These are phyloP conservation scores for Rhinopomastus cyanomelas DNA, from an alignment of 2,113 vertebrate genomes.

Conservation along the genomic window DNA sequence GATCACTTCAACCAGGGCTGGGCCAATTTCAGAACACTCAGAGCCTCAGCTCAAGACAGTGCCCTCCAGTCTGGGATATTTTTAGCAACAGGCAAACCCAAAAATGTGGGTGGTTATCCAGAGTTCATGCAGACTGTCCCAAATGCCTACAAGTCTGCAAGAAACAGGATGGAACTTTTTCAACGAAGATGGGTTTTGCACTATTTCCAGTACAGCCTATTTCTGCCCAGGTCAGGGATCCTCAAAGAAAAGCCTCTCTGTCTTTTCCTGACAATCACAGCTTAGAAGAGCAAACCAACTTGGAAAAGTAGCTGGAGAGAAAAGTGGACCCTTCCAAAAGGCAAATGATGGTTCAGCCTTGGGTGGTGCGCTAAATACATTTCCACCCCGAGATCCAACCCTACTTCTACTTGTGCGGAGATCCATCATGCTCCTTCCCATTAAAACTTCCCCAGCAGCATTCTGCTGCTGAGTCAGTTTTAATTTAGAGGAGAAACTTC, in stretches of 20 bases:
- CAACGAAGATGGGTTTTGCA: conserved; percentile 33
- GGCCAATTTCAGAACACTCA: conserved; percentile 40
- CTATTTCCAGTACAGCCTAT: conserved; percentile 46
- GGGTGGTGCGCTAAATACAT: background rate
- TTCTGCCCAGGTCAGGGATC: conserved; percentile 35
- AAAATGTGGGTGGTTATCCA: conserved; percentile 59
- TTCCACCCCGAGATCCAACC: background rate
- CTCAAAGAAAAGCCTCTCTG: conserved; percentile 42
- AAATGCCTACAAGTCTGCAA: conserved; percentile 49
- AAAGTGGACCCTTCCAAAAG: background rate
- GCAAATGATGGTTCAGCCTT: background rate
- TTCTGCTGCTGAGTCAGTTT: background rate
- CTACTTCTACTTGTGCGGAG: background rate
- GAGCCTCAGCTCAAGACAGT: conserved; percentile 33
- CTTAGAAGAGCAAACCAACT: background rate
- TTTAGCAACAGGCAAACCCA: conserved; percentile 37
- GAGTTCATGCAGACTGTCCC: conserved; percentile 46
- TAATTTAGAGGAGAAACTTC: conserved; percentile 1
- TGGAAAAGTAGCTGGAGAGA: conserved; percentile 1
- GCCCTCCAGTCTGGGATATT: conserved; percentile 44
- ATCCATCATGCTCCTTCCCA: background rate
- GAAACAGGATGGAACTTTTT: conserved; percentile 40
- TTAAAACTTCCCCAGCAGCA: background rate
- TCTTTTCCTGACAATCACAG: background rate
- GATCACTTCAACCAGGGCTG: conserved; percentile 44